A percentile compares a stretch with the other conserved stretches of the same genome.
Evolutionary conservation across 1,140 invertebrate genomes (phyloP).

Genomic region (Drosophila albomicans): DNA sequence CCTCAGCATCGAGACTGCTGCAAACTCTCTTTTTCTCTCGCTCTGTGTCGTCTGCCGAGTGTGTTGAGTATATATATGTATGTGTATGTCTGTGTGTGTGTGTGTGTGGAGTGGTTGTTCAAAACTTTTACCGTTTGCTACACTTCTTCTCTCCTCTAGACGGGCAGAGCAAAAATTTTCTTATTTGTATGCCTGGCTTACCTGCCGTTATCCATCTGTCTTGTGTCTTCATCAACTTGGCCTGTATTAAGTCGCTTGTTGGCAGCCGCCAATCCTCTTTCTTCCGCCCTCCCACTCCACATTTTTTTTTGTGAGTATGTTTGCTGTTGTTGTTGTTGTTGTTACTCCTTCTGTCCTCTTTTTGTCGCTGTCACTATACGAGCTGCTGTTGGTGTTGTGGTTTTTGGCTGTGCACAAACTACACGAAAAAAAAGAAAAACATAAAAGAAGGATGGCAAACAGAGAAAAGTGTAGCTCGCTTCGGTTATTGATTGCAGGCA

Average conservation of each 20-base stretch:
- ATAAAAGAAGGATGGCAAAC: conserved; percentile 10
- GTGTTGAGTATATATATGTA: background rate
- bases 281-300: background rate
- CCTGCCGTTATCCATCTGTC: conserved; percentile 79
- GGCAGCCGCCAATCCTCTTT: conserved; percentile 35
- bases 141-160: conserved; percentile 14
- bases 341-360: background rate
- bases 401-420: conserved; percentile 18
- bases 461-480: conserved; percentile 47
- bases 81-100: too few relatives aligned
- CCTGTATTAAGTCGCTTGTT: conserved; percentile 79
- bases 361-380: conserved; percentile 29
- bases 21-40: background rate
- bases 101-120: conserved; percentile 42
- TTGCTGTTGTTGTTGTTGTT: background rate
- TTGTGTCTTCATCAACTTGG: conserved; percentile 81
- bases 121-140: conserved; percentile 61
- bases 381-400: conserved; percentile 40
- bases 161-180: conserved; percentile 60
- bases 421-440: conserved; percentile 22
- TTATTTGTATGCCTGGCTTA: conserved; percentile 79
- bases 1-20: conserved; percentile 37
- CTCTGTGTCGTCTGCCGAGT: conserved; percentile 1
- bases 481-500: conserved; percentile 77
- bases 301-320: background rate